phyloP scores from a whole-genome alignment of 1,140 invertebrate genomes.

The Diplogasteroides magnus region DNA sequence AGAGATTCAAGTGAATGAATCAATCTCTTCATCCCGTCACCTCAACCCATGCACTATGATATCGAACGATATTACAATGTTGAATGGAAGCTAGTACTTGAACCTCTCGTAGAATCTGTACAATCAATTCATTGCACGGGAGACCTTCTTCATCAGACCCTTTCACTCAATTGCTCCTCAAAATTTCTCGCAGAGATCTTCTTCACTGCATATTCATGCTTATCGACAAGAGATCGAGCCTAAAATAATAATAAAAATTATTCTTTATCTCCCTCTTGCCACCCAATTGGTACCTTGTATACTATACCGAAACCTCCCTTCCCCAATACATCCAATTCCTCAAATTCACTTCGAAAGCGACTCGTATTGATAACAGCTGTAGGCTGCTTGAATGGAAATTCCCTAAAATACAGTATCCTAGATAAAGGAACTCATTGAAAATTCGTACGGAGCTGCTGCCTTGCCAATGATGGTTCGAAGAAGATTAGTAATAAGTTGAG shows the following conservation, averaged over 20 bases:
- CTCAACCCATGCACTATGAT: conserved; percentile 77
- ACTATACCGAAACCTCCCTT: conserved; percentile 67
- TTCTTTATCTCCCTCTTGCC: background rate
- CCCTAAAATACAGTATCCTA: too few species aligned
- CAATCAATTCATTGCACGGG: conserved; percentile 35
- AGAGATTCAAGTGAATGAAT: too few species aligned
- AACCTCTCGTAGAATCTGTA: conserved; percentile 68
- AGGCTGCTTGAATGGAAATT: background rate
- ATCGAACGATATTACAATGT: conserved; percentile 75
- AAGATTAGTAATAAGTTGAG: background rate
- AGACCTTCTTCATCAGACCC: background rate
- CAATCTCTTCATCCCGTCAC: too few species aligned
- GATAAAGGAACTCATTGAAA: background rate
- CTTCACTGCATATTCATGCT: conserved; percentile 66
- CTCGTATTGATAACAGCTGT: background rate
- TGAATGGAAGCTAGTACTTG: conserved; percentile 72
- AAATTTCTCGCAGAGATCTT: conserved; percentile 16
- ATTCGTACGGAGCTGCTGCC: too few species aligned
- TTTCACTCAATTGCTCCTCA: background rate
- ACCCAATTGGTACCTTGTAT: conserved; percentile 19
- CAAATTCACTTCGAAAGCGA: conserved; percentile 71
- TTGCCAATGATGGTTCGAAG: too few species aligned
- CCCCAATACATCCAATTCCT: conserved; percentile 69
- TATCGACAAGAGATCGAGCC: conserved; percentile 69
- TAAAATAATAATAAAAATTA: conserved; percentile 18